A percentile compares a stretch with the other conserved stretches of the same genome.
phyloP scores from a whole-genome alignment of 2,888 invertebrate species.

The Aricia artaxerxes region DNA sequence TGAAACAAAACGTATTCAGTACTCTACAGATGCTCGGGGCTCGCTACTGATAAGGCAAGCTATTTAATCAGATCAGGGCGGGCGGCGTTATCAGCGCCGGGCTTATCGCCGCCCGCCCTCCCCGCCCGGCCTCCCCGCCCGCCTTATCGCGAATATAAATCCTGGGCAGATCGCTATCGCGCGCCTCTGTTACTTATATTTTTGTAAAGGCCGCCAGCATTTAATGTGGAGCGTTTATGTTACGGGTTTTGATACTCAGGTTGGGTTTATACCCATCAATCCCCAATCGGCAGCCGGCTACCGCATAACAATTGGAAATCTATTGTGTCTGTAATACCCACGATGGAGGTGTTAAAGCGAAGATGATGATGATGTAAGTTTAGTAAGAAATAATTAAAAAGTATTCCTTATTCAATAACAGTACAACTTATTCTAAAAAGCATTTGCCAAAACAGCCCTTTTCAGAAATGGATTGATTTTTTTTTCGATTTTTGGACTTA shows the following conservation, averaged over 20 bases:
- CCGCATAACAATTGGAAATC: too few relatives aligned
- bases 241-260: not conserved
- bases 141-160: conserved; percentile 65
- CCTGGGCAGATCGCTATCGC: conserved; percentile 52
- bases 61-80: conserved; percentile 75
- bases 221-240: conserved; percentile 16
- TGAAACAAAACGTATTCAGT: not conserved
- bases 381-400: too few relatives aligned
- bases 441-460: too few relatives aligned
- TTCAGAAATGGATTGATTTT: too few relatives aligned
- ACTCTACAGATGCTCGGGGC: conserved; percentile 52
- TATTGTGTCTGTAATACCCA: too few relatives aligned
- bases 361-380: too few relatives aligned
- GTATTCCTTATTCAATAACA: too few relatives aligned
- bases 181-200: conserved; percentile 35
- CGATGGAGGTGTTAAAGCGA: too few relatives aligned
- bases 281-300: too few relatives aligned
- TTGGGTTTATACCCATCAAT: not conserved
- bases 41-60: conserved; percentile 63
- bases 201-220: conserved; percentile 37
- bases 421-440: too few relatives aligned
- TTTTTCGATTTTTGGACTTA: too few relatives aligned
- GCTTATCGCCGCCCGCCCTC: conserved; percentile 52
- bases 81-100: conserved; percentile 65
- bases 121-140: conserved; percentile 49